Evolutionary conservation across 92 coral and sea anemone species (phyloP).

Genomic region (Galaxea fascicularis): DNA sequence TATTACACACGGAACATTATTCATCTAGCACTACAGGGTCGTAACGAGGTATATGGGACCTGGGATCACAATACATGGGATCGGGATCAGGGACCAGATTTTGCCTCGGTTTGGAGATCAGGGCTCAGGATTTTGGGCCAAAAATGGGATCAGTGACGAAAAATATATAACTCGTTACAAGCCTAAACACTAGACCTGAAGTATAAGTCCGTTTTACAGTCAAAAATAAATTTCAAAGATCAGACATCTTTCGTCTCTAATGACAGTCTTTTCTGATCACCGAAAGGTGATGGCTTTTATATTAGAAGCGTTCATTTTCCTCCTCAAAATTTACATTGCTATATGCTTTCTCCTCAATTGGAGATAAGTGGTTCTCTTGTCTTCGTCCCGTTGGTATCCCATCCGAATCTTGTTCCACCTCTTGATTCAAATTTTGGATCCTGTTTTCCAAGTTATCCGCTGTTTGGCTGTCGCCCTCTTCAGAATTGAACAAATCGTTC

Average conservation of each 20-base stretch:
- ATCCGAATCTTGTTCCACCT: not conserved
- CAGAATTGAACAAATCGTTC: slow-evolving; percentile 31
- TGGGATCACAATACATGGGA: too few relatives aligned
- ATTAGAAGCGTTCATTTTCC: not conserved
- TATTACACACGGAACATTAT: too few relatives aligned
- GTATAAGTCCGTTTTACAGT: too few relatives aligned
- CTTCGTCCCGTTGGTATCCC: not conserved
- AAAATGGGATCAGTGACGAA: too few relatives aligned
- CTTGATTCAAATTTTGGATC: not conserved
- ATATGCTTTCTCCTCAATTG: slow-evolving; percentile 28
- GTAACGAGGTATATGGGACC: too few relatives aligned
- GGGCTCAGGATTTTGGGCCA: too few relatives aligned
- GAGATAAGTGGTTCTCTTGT: slow-evolving; percentile 9
- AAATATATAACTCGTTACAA: too few relatives aligned
- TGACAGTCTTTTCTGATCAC: not conserved
- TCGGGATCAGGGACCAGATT: too few relatives aligned
- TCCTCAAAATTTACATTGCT: slow-evolving; percentile 20
- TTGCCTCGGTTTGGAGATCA: too few relatives aligned
- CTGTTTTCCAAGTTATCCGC: not conserved
- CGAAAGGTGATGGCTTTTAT: not conserved
- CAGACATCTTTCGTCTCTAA: not conserved
- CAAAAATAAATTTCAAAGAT: not conserved
- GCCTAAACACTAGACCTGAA: too few relatives aligned
- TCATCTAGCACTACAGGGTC: too few relatives aligned
- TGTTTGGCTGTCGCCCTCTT: not conserved